Conservation (phyloP, 2,888 invertebrate species). For the Pimpla rufipes region DNA sequence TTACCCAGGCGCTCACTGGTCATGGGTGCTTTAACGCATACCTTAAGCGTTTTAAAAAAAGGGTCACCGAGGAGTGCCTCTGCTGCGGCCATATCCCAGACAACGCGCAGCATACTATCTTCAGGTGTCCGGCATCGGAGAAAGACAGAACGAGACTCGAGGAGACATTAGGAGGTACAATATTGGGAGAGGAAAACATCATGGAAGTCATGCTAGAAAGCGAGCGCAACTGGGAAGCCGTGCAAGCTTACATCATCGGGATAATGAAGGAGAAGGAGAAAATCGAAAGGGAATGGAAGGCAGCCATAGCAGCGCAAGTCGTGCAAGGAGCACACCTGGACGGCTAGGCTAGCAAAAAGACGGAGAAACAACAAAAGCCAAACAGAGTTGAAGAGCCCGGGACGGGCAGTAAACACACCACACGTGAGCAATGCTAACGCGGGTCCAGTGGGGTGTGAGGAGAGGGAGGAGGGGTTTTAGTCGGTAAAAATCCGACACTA, state of each 20-base stretch:
- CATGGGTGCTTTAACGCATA: conserved; percentile 72
- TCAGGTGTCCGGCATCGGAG: conserved; percentile 40
- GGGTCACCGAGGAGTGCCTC: conserved; percentile 75
- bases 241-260: conserved; percentile 14
- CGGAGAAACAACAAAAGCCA: conserved; percentile 4
- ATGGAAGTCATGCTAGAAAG: conserved; percentile 23
- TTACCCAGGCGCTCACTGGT: conserved; percentile 70
- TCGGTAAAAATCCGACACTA: conserved; percentile 38
- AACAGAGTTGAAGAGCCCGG: neutral
- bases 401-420: conserved; percentile 13
- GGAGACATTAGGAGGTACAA: conserved; percentile 15
- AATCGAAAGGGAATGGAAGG: conserved; percentile 14
- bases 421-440: conserved; percentile 23
- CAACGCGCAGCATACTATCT: conserved; percentile 42
- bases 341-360: neutral
- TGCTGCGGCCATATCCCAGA: conserved; percentile 59
- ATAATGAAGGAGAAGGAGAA: conserved; percentile 25
- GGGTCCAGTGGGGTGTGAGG: conserved; percentile 13
- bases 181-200: conserved; percentile 17
- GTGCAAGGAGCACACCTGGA: neutral
- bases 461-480: conserved; percentile 42
- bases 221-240: conserved; percentile 18
- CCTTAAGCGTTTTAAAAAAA: conserved; percentile 63
- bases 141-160: conserved; percentile 6
- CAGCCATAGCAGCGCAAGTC: neutral